Evolutionary conservation across 2,888 invertebrate genomes (phyloP).

Genomic region (Drosophila suboccidentalis): DNA sequence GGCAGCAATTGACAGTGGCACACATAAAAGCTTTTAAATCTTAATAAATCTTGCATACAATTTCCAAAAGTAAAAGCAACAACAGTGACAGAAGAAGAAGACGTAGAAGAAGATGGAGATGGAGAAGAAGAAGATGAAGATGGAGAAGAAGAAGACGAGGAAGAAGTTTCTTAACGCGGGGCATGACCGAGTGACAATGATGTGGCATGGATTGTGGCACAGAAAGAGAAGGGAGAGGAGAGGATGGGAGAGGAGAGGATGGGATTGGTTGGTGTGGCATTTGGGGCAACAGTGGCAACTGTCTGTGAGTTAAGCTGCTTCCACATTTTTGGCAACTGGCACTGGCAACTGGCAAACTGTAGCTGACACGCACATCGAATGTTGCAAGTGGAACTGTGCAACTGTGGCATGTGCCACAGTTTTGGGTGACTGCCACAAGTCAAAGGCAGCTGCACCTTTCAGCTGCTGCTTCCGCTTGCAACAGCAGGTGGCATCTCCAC

Average conservation of each 20-base stretch:
- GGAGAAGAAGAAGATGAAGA: not conserved
- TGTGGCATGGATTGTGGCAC: conserved; percentile 62
- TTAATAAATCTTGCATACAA: conserved; percentile 82
- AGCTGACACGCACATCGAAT: conserved; percentile 50
- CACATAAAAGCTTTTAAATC: conserved; percentile 81
- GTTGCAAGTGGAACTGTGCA: not conserved
- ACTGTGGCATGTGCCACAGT: conserved; percentile 9
- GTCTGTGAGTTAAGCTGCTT: conserved; percentile 39
- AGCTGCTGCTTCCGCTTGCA: not conserved
- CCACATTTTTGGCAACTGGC: conserved; percentile 31
- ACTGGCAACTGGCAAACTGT: conserved; percentile 17
- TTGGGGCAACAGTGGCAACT: conserved; percentile 11
- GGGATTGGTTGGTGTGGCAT: not conserved
- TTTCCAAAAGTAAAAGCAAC: conserved; percentile 70
- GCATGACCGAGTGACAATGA: conserved; percentile 69
- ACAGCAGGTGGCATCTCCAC: conserved; percentile 10
- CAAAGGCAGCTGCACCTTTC: conserved; percentile 30
- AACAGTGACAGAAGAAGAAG: conserved; percentile 4
- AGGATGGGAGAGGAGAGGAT: not conserved
- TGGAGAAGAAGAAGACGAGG: not conserved
- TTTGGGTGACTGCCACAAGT: conserved; percentile 28
- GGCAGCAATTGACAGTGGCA: conserved; percentile 75
- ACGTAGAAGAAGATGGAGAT: not conserved
- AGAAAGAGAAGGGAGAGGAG: not conserved
- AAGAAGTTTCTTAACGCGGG: conserved; percentile 49